Conservation (phyloP, 2,888 invertebrate species). For the Phalera bucephala region DNA sequence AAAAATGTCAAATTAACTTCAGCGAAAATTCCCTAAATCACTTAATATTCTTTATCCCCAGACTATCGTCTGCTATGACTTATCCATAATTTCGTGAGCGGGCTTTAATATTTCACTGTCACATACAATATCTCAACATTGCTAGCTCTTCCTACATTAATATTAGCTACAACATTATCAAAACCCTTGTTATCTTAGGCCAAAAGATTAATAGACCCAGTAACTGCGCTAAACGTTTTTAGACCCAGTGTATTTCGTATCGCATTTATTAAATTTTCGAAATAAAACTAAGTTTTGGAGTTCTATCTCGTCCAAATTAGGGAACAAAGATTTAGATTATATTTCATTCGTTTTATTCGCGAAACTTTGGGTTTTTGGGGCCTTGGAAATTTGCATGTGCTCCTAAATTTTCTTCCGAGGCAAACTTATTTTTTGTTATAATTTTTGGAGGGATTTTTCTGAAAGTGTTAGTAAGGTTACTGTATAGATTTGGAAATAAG, state of each 20-base stretch:
- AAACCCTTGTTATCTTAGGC: constrained; percentile 12
- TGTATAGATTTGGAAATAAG: too few species aligned
- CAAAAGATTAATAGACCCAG: constrained; percentile 13
- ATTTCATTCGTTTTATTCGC: constrained; percentile 35
- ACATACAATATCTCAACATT: constrained; percentile 20
- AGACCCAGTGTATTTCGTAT: constrained; percentile 4
- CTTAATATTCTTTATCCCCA: not conserved
- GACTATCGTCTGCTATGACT: not conserved
- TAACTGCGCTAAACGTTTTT: not conserved
- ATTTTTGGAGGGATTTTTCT: too few species aligned
- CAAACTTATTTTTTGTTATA: constrained; percentile 37
- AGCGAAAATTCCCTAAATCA: not conserved
- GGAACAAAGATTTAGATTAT: constrained; percentile 31
- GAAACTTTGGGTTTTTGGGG: constrained; percentile 29
- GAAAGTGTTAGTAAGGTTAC: too few species aligned
- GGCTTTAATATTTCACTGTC: constrained; percentile 35
- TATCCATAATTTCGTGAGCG: not conserved
- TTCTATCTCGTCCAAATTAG: constrained; percentile 28
- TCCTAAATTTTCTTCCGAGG: constrained; percentile 22
- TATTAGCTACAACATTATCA: constrained; percentile 26
- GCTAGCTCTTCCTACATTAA: constrained; percentile 21
- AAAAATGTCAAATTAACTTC: not conserved
- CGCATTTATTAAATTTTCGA: constrained; percentile 32
- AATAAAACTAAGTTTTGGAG: constrained; percentile 27
- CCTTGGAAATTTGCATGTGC: constrained; percentile 33